phyloP scores from a whole-genome alignment of 1,140 invertebrate species.

The Ceratina australensis region DNA sequence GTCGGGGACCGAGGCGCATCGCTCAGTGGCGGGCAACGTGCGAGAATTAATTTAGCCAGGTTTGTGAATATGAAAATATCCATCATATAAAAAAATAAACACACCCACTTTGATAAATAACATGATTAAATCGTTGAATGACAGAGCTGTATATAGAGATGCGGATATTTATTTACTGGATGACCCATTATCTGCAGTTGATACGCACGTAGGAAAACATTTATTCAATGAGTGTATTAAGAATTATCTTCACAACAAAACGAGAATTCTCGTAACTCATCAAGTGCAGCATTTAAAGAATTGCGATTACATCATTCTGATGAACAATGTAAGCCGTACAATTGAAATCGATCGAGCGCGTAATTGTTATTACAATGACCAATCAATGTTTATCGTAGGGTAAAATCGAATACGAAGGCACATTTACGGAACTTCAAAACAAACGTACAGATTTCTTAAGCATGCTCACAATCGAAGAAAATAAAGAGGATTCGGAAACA shows the following conservation, averaged over 20 bases:
- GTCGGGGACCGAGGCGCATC: constrained; percentile 90
- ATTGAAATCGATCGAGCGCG: no score
- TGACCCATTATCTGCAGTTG: constrained; percentile 82
- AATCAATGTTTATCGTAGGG: constrained; percentile 60
- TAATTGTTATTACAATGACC: neutral
- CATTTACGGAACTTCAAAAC: constrained; percentile 73
- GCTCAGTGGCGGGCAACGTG: constrained; percentile 90
- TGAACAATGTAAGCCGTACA: constrained; percentile 83
- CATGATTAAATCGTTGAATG: no score
- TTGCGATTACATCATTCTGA: constrained; percentile 85
- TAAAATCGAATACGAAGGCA: constrained; percentile 74
- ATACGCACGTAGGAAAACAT: constrained; percentile 81
- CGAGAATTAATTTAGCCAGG: constrained; percentile 82
- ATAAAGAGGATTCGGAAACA: constrained; percentile 25
- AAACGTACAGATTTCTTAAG: constrained; percentile 69
- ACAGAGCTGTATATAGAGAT: constrained; percentile 79
- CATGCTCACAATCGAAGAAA: constrained; percentile 24
- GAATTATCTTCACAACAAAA: constrained; percentile 75
- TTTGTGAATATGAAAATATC: constrained; percentile 81
- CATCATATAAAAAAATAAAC: neutral
- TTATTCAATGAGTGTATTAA: constrained; percentile 78
- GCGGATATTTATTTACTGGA: constrained; percentile 82
- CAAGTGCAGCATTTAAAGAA: constrained; percentile 89
- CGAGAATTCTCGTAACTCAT: constrained; percentile 89
- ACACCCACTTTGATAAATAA: neutral